Conservation (phyloP, 2,797 vertebrate species). For the Mormyrops boulengeri region DNA sequence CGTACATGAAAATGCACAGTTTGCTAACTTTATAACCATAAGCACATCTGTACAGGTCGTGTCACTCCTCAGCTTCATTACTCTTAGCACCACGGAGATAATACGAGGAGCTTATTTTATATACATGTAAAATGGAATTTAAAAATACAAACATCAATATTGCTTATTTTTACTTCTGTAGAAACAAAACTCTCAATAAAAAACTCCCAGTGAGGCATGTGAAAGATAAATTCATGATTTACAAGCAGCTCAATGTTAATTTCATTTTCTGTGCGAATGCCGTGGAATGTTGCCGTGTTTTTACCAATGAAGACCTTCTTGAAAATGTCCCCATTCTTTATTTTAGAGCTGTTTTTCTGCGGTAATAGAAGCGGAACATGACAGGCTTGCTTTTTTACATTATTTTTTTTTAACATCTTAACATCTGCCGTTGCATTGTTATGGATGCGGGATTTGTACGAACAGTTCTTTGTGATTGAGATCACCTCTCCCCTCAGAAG, state of each 20-base stretch:
- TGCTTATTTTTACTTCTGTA: background rate
- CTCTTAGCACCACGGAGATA: background rate
- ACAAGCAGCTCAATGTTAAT: background rate
- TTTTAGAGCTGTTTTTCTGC: background rate
- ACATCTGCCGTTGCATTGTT: background rate
- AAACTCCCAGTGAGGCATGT: background rate
- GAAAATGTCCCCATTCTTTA: background rate
- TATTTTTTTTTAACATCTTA: background rate
- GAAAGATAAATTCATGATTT: background rate
- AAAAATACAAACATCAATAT: background rate
- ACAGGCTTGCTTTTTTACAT: background rate
- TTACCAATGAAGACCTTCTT: background rate
- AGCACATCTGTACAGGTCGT: background rate
- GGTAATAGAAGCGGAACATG: background rate
- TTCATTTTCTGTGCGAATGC: background rate
- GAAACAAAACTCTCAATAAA: background rate
- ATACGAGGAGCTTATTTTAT: background rate
- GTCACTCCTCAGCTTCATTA: background rate
- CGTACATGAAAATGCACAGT: background rate
- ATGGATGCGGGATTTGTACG: background rate
- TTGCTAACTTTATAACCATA: background rate
- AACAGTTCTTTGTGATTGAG: background rate
- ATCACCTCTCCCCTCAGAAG: background rate
- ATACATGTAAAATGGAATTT: background rate
- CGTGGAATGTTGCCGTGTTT: too few species aligned